Conservation (phyloP, 1,140 invertebrate genomes). For the Subanguina moxae region DNA sequence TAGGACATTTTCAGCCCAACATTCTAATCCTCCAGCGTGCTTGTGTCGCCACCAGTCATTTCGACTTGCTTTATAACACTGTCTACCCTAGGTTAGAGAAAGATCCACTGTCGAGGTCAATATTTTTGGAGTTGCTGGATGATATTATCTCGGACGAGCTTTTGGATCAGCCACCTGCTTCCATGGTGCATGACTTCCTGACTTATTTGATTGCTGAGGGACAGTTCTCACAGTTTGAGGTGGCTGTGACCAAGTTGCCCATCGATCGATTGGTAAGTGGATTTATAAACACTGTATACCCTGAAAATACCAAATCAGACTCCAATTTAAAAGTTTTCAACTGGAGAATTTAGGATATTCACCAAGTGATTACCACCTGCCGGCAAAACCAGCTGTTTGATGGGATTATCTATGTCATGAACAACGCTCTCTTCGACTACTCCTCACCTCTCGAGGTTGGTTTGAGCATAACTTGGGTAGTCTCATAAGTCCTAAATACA, state of each 20-base stretch:
- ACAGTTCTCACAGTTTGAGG: conserved; percentile 69
- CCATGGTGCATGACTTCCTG: conserved; percentile 65
- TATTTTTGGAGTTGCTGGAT: conserved; percentile 64
- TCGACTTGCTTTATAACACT: conserved; percentile 37
- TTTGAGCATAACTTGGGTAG: background rate
- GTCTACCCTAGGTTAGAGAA: conserved; percentile 53
- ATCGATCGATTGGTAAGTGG: conserved; percentile 68
- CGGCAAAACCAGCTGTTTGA: conserved; percentile 75
- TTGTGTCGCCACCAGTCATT: conserved; percentile 39
- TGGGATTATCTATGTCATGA: conserved; percentile 82
- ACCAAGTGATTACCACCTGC: conserved; percentile 71
- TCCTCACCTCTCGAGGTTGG: conserved; percentile 72
- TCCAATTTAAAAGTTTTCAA: conserved; percentile 1
- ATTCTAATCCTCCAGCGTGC: conserved; percentile 43
- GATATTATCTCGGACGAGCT: conserved; percentile 63
- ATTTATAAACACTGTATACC: no score
- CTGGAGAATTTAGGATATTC: conserved; percentile 9
- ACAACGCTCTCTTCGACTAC: conserved; percentile 77
- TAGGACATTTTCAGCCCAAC: conserved; percentile 40
- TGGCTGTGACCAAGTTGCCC: conserved; percentile 75
- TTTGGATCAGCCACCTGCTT: conserved; percentile 64
- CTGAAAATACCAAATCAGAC: background rate
- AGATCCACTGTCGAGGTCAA: conserved; percentile 61
- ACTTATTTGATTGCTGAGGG: conserved; percentile 61
- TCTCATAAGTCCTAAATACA: no score